Conservation (phyloP, 2,113 vertebrate genomes). For the Istiophorus platypterus region DNA sequence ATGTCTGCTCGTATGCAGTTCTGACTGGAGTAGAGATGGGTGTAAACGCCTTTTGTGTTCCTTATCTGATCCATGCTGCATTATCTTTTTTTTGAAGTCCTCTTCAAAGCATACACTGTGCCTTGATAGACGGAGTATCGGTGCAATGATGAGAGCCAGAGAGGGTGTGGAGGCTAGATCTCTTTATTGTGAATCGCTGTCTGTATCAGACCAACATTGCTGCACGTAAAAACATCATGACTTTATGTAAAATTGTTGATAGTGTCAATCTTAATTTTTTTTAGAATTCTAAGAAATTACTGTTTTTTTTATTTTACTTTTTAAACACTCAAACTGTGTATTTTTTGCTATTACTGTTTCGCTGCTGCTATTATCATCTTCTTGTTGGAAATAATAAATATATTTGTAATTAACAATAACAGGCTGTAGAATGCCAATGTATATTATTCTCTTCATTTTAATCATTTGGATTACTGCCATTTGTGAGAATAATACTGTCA, state of each 20-base stretch:
- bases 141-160: constrained; percentile 65
- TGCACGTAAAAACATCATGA: background rate
- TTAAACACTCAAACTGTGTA: background rate
- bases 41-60: constrained; percentile 75
- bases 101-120: constrained; percentile 72
- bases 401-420: background rate
- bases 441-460: background rate
- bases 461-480: background rate
- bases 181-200: constrained; percentile 55
- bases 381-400: background rate
- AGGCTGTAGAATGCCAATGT: background rate
- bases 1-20: constrained; percentile 68
- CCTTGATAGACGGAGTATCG: constrained; percentile 62
- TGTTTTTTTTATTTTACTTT: background rate
- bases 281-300: background rate
- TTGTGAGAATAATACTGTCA: background rate
- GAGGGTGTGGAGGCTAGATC: constrained; percentile 32
- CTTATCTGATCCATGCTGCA: constrained; percentile 72
- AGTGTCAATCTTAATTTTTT: background rate
- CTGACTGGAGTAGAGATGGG: constrained; percentile 65
- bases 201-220: constrained; percentile 21
- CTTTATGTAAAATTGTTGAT: background rate
- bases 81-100: constrained; percentile 74
- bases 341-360: background rate
- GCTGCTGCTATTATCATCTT: background rate